Conservation (phyloP, 1,140 invertebrate genomes). For the Drosophila rufa region DNA sequence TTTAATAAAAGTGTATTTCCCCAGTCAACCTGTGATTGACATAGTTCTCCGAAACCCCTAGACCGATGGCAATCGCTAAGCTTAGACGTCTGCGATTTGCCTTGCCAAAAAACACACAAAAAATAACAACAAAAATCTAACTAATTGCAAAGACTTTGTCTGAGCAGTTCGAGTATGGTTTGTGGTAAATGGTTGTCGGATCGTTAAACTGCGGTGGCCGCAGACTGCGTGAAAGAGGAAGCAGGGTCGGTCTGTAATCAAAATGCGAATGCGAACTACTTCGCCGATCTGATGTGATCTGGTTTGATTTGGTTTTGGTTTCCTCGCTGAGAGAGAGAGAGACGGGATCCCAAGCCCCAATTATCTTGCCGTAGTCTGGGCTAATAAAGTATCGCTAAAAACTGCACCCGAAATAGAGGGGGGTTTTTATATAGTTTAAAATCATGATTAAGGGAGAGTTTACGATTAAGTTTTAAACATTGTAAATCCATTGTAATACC, state of each 20-base stretch:
- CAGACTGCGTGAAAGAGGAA: slow-evolving; percentile 31
- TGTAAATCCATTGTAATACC: too few relatives aligned
- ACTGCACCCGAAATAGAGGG: not conserved
- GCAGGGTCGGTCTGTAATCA: slow-evolving; percentile 24
- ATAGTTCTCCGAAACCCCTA: not conserved
- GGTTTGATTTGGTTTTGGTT: slow-evolving; percentile 43
- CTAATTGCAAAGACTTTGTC: slow-evolving; percentile 40
- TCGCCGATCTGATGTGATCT: slow-evolving; percentile 43
- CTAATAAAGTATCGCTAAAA: not conserved
- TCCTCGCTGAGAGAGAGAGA: not conserved
- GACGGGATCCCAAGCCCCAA: slow-evolving; percentile 10
- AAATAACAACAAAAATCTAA: slow-evolving; percentile 6
- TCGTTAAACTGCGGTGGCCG: slow-evolving; percentile 24
- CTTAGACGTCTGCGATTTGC: slow-evolving; percentile 27
- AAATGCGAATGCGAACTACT: slow-evolving; percentile 47
- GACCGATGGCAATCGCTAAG: slow-evolving; percentile 23
- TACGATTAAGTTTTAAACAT: too few relatives aligned
- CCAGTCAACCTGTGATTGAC: slow-evolving; percentile 5
- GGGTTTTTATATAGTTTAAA: not conserved
- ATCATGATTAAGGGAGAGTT: too few relatives aligned
- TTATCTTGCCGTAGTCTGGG: slow-evolving; percentile 17
- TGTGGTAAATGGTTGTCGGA: slow-evolving; percentile 15
- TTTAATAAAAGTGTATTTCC: slow-evolving; percentile 5
- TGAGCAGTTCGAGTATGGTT: slow-evolving; percentile 6
- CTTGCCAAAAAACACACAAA: slow-evolving; percentile 18